Evolutionary conservation across 2,113 vertebrate species (phyloP).

Genomic region (Scytalopus superciliaris): DNA sequence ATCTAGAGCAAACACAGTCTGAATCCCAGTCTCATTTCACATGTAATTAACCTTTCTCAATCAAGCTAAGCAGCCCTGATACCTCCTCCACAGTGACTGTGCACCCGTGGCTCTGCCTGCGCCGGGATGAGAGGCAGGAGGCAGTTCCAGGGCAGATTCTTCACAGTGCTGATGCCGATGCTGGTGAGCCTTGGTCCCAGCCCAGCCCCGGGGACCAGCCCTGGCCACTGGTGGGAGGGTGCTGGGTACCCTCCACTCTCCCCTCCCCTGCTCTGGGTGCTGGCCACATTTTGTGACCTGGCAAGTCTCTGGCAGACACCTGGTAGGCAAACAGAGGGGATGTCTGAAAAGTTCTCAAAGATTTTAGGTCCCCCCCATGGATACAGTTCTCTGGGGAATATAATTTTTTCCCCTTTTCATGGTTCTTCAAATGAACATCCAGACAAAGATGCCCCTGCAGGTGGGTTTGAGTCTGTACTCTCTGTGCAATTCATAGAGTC

Average conservation of each 20-base stretch:
- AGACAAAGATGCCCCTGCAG: neutral
- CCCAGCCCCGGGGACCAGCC: neutral
- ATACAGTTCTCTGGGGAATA: neutral
- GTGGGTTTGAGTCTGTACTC: neutral
- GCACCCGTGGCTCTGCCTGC: neutral
- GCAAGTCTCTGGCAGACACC: accelerated
- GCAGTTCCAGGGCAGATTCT: neutral
- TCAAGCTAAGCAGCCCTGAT: constrained; percentile 75
- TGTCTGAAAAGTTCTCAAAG: neutral
- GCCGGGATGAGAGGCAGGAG: neutral
- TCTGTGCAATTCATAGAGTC: accelerated
- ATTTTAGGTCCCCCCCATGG: neutral
- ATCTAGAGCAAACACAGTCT: constrained; percentile 80
- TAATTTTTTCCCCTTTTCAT: accelerated
- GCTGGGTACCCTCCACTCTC: accelerated
- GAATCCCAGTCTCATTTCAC: constrained; percentile 83
- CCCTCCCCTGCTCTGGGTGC: accelerated
- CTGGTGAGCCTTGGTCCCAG: accelerated
- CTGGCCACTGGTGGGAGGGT: accelerated
- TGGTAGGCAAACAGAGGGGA: neutral
- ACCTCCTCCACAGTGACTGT: constrained; percentile 59
- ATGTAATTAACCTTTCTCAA: constrained; percentile 86
- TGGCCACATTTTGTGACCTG: accelerated
- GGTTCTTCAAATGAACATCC: neutral
- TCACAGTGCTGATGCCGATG: accelerated